Evolutionary conservation across 1,140 invertebrate genomes (phyloP), one percentile per base, ranked within the genome.

Genomic region (Drosophila aff.): DNA sequence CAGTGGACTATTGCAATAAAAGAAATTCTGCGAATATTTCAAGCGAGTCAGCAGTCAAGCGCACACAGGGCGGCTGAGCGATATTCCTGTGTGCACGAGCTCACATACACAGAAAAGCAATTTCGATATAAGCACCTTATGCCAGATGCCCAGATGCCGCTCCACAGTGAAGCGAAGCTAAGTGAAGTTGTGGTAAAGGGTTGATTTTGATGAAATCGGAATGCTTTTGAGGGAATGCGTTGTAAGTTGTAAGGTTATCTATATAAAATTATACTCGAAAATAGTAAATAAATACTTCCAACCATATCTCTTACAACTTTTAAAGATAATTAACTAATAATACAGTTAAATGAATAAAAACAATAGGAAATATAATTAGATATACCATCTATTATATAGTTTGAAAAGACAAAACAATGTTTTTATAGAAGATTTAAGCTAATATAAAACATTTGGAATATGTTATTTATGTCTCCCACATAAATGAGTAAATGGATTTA

Each of bases 11-110:
- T 61, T 71, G 80, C 84, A 86, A 87, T 87, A 87, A 86, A 73
- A 81, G 71, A 79, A 90, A 89, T 89, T 85, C 81, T 89, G 64
- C 81, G 69, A 90, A 89, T 90, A 82, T 89, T 89, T 87, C 55
- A 68, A 90, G 77, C 68, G 68, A 81, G 81, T 61, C 69, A 65
- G 66, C 50, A 68, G 82, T 49, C 60, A 75, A 75, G 46, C 63
- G 59, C 79, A 76, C 76, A 86, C 76, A 66, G 55, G 53, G 71
- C 71, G 83, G 81, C 81, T 86, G 83, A 76, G 82, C 44, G 65
- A 79, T 69, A 68, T 79, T 79, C 36, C 40, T 57, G 38, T 72
- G 63, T 59, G 63, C 49, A 58, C 8, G 40, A 57, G 44, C 31
- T 58, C 43, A 58, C 81, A 63, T 52, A 72, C 69, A 55, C 58